A percentile compares a stretch with the other conserved stretches of the same genome.
Conservation (phyloP, 1,140 invertebrate species). For the Drosophila pseudoananassae region DNA sequence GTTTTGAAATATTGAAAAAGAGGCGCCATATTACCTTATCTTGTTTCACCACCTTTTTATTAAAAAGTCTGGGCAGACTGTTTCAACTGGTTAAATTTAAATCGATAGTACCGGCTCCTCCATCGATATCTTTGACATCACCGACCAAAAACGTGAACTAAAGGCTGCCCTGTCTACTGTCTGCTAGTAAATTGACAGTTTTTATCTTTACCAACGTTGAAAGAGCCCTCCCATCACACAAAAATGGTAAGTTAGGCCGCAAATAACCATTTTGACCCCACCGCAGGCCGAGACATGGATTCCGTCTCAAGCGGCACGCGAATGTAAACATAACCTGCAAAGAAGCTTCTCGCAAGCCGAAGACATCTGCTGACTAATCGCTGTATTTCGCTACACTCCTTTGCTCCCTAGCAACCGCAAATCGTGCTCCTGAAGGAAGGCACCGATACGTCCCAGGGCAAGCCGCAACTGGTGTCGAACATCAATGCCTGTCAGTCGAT, state of each 20-base stretch:
- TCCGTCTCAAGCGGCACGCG: conserved; percentile 38
- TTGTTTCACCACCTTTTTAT: no score
- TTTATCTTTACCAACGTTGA: conserved; percentile 44
- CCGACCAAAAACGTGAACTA: conserved; percentile 74
- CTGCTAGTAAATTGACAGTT: conserved; percentile 72
- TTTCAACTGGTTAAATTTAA: no score
- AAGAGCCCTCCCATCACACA: conserved; percentile 62
- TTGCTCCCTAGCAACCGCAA: conserved; percentile 94
- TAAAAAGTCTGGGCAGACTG: no score
- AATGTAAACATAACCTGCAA: conserved; percentile 79
- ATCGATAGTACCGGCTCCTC: no score
- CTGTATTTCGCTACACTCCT: background rate
- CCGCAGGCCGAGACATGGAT: background rate
- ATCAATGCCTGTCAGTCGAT: conserved; percentile 99
- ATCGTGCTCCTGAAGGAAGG: conserved; percentile 99
- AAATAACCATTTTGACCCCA: conserved; percentile 32
- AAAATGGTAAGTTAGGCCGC: conserved; percentile 66
- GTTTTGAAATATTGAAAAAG: no score
- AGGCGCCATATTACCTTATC: no score
- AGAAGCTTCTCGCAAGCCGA: conserved; percentile 78
- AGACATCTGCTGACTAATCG: conserved; percentile 67
- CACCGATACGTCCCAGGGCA: conserved; percentile 98
- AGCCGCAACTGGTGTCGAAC: conserved; percentile 98
- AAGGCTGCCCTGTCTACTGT: conserved; percentile 58
- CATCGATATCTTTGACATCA: conserved; percentile 55